Conservation (phyloP, 2,113 vertebrate species). For the Varanus komodoensis region DNA sequence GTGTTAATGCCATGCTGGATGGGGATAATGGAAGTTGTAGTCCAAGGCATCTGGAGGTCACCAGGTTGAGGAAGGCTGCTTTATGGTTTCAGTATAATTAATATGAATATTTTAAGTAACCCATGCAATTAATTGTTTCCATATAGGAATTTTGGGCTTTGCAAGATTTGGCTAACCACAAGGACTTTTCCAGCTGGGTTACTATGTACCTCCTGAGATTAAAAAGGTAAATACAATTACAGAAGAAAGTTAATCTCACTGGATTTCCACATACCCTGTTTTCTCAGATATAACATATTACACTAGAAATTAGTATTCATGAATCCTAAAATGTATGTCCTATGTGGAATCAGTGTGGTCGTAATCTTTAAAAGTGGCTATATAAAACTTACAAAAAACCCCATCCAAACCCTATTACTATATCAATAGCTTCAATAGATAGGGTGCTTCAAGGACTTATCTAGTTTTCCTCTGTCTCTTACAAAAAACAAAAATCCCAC, state of each 20-base stretch:
- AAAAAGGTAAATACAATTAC: conserved; percentile 65
- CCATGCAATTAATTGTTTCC: conserved; percentile 43
- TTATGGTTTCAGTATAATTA: not conserved
- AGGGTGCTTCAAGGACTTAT: too few relatives aligned
- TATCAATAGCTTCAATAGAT: not conserved
- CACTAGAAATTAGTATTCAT: not conserved
- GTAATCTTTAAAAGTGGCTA: conserved; percentile 1
- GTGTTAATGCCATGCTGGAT: too few relatives aligned
- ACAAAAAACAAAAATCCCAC: not conserved
- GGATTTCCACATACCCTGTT: not conserved
- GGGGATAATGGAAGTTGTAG: too few relatives aligned
- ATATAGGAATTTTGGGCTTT: conserved; percentile 81
- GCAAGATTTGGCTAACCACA: conserved; percentile 73
- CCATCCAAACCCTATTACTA: too few relatives aligned
- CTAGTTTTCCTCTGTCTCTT: not conserved
- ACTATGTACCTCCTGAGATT: conserved; percentile 78
- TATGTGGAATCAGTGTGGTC: not conserved
- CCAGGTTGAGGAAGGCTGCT: too few relatives aligned
- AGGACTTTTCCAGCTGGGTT: conserved; percentile 81
- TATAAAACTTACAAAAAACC: not conserved
- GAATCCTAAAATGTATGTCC: not conserved
- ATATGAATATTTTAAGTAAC: not conserved
- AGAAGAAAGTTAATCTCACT: not conserved
- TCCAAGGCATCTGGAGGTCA: too few relatives aligned
- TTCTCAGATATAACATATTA: too few relatives aligned